These are phyloP conservation scores for Phaenicophaeus curvirostris DNA, from an alignment of 2,797 vertebrate species.

Conservation along the genomic window DNA sequence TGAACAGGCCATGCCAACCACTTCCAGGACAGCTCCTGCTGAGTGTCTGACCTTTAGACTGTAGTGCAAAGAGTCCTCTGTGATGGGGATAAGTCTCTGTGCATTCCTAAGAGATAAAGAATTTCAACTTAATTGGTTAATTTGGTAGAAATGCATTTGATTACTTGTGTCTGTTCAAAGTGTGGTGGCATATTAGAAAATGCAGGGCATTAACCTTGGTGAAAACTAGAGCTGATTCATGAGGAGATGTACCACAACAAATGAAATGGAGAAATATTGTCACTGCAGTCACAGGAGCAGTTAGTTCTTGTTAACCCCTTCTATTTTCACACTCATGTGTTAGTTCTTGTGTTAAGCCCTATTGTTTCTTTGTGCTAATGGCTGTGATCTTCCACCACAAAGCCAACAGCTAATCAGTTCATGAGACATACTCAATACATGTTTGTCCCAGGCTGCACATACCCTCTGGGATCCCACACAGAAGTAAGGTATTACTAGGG, in stretches of 20 bases:
- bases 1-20: not conserved
- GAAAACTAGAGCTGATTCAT: not conserved
- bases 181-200: not conserved
- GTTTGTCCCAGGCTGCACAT: not conserved
- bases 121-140: not conserved
- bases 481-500: not conserved
- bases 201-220: not conserved
- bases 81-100: not conserved
- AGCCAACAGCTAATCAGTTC: not conserved
- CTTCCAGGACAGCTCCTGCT: not conserved
- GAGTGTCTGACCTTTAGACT: not conserved
- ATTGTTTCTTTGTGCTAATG: not conserved
- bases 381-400: not conserved
- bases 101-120: not conserved
- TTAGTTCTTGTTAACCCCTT: not conserved
- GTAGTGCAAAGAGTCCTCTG: not conserved
- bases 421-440: accelerated
- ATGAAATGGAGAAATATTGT: not conserved
- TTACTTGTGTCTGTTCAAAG: not conserved
- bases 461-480: not conserved
- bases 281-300: not conserved
- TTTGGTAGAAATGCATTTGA: not conserved
- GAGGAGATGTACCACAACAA: not conserved
- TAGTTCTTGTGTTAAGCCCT: not conserved
- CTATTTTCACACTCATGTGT: accelerated